Evolutionary conservation across 2,888 invertebrate species (phyloP).

Genomic region (Steinernema carpocapsae): DNA sequence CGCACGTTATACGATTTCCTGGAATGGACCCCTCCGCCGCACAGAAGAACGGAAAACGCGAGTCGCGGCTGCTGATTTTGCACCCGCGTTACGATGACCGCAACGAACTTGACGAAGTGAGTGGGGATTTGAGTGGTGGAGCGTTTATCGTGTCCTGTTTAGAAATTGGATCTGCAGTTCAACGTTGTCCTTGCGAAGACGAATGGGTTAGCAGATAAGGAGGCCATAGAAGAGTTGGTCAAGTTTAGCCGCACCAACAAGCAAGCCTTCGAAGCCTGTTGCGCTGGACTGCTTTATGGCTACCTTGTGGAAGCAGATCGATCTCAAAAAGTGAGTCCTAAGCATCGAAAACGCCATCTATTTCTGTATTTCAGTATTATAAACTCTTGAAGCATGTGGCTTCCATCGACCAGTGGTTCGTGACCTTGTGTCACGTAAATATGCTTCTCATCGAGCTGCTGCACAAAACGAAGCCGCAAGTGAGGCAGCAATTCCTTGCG

Average conservation of each 20-base stretch:
- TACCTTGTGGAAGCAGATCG: slow-evolving; percentile 40
- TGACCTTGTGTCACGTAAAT: slow-evolving; percentile 34
- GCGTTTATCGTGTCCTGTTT: not conserved
- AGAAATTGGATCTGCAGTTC: slow-evolving; percentile 41
- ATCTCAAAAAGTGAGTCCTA: slow-evolving; percentile 39
- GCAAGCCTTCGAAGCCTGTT: slow-evolving; percentile 29
- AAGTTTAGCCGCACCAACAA: slow-evolving; percentile 5
- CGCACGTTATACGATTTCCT: not conserved
- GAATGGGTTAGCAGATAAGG: slow-evolving; percentile 36
- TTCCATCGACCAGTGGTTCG: slow-evolving; percentile 39
- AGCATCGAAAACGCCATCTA: no score
- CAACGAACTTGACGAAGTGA: slow-evolving; percentile 1
- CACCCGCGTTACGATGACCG: not conserved
- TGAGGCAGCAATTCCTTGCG: slow-evolving; percentile 42
- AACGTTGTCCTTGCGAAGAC: slow-evolving; percentile 33
- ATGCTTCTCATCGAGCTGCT: slow-evolving; percentile 44
- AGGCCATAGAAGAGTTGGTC: slow-evolving; percentile 35
- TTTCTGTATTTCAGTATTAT: not conserved
- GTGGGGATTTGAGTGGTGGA: not conserved
- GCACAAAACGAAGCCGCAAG: slow-evolving; percentile 35
- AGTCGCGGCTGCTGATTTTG: not conserved
- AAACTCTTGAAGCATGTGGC: slow-evolving; percentile 25
- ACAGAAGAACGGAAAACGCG: slow-evolving; percentile 14
- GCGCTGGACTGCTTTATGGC: slow-evolving; percentile 41
- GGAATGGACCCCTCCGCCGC: not conserved